These are phyloP conservation scores for Eupsittula cactorum DNA, from an alignment of 2,113 vertebrate genomes.

Conservation along the genomic window DNA sequence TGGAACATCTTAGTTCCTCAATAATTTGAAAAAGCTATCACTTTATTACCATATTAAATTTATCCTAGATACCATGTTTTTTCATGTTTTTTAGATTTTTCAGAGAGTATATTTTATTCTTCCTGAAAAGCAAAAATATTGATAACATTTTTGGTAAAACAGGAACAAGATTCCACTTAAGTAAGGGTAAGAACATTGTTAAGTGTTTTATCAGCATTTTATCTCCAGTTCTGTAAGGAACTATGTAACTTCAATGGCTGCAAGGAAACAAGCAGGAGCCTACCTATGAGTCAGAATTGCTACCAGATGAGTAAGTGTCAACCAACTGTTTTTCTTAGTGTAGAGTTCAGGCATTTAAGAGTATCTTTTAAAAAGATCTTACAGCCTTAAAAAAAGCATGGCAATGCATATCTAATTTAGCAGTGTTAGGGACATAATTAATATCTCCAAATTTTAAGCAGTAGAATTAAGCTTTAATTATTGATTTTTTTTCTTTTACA, in stretches of 20 bases:
- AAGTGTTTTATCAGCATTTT: neutral
- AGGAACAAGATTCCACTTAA: neutral
- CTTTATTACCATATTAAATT: neutral
- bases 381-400: neutral
- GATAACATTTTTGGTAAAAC: neutral
- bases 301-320: neutral
- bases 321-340: neutral
- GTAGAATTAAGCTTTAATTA: neutral
- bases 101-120: neutral
- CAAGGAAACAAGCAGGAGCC: neutral
- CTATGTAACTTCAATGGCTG: neutral
- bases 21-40: neutral
- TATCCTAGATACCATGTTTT: neutral
- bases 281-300: neutral
- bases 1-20: neutral
- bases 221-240: neutral
- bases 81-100: neutral
- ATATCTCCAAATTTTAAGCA: neutral
- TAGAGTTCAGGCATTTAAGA: neutral
- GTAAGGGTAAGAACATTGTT: neutral
- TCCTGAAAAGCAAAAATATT: neutral
- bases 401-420: neutral
- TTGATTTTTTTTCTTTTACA: neutral
- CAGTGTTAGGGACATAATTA: neutral
- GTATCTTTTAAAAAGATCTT: neutral